Base-by-base conservation (phyloP, 2,797 vertebrate species). In the Columba guinea region DNA sequence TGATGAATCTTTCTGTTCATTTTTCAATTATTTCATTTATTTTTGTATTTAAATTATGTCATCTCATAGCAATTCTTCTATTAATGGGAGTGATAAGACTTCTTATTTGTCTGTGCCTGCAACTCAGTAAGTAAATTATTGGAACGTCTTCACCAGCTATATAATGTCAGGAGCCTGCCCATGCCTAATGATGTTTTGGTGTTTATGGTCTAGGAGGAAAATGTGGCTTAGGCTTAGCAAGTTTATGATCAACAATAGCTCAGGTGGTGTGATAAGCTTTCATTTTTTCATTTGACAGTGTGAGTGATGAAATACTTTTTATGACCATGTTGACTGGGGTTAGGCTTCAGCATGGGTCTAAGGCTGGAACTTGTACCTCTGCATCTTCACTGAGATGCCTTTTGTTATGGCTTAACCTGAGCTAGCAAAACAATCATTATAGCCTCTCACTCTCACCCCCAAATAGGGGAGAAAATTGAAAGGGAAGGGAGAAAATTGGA, bases 1-100 rank as follows among this genome's bases (percentile, higher is more conserved):
- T 77, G 94, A 93, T 90, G 74, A 89, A 82, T 82, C 56, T 94
- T 91, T 68, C 64, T 88, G 86, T 93, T 97, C 7, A 73, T 97
- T 98, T 84, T 89, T 71, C 35, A 75, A 23, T 52, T 46, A 34
- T 59, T 92, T 48, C 2, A 20, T 76, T 82, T 55, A 5, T 13
- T 73, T 94, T 56, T 75, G 63, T 26, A 91, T 79, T 83, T 62
- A 52, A 71, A 69, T 60, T 52, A 55, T 46, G 15, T 70, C 2
- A 71, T 89, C 90, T 92, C 17, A 32, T 60, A 46, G 20, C 14
- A 82, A 24, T 78, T 59, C 81, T 87, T 11, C 84, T 89, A 67
- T 82, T 84, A 82, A 73, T 41, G 52, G 6, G 44, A 51, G 35
- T 18, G 35, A 41, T n/a, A 76, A 67, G 26, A 68, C 24, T 75